Evolutionary conservation across 2,797 vertebrate genomes (phyloP), one percentile per base, ranked within the genome.

Genomic region (Cetoscarus ocellatus): DNA sequence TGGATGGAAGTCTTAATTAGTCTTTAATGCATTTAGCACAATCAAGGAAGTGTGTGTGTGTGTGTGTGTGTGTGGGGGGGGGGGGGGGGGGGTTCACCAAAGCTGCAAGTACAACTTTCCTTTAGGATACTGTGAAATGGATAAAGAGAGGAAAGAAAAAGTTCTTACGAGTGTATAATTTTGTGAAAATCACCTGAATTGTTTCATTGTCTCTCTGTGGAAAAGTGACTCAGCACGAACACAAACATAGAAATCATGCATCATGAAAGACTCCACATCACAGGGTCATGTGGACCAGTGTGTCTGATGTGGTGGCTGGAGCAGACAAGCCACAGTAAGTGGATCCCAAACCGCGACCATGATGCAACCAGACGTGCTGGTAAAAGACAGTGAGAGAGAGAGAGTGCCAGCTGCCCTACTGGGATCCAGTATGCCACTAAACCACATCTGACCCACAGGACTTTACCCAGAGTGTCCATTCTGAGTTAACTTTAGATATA

Each of bases 401-500:
- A 70, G 10, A 57, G 54, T 7, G 69, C 86, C 90, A 87, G 79
- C 77, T 85, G 81, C 84, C 86, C 82, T 85, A 82, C 84, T 89
- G 84, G 83, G 86, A 89, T 70, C 74, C 73, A 75, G 79, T 76
- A 64, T 70, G 61, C 80, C 87, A 78, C 82, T 47, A 56, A 89
- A 90, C 90, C 90, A 92, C 90, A 92, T 91, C 86, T 84, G 84
- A 87, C 77, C 77, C 82, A 39, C 71, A 77, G 61, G 65, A 65
- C 78, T 83, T 47, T 68, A 70, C 79, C 76, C 82, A 59, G 53
- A 77, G 83, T 83, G 88, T 91, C 89, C 83, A 71, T 83, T 72
- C 52, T 34, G 57, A 84, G 89, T 89, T 91, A 90, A 85, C 73
- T 92, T 91, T 93, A 90, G 91, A 89, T 75, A 77, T 81, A 89